Conservation (phyloP, 2,113 vertebrate genomes). For the Microcebus tavaratra region DNA sequence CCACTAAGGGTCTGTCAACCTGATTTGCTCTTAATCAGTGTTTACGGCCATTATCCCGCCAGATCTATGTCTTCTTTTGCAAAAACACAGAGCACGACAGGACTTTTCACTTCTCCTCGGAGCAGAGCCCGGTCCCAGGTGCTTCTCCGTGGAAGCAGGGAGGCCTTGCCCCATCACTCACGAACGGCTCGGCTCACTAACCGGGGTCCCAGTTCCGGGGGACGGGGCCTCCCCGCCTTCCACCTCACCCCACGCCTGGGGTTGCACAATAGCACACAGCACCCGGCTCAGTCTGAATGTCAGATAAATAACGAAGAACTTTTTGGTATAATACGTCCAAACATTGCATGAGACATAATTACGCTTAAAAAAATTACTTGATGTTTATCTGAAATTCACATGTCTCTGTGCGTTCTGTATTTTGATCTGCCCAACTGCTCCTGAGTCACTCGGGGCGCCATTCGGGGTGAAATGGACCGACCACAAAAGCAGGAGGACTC, state of each 20-base stretch:
- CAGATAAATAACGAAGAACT: neutral
- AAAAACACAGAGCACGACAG: neutral
- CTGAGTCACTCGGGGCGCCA: accelerated
- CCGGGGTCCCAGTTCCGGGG: accelerated
- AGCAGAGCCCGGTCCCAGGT: neutral
- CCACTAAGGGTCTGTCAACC: neutral
- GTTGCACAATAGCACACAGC: accelerated
- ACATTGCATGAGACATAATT: accelerated
- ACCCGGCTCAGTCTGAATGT: accelerated
- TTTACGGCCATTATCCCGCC: neutral
- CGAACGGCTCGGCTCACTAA: accelerated
- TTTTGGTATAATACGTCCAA: neutral
- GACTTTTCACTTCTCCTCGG: neutral
- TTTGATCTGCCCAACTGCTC: too few species aligned
- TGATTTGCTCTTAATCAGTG: neutral
- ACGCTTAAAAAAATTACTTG: accelerated
- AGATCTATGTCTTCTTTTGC: neutral
- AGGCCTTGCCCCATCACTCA: accelerated
- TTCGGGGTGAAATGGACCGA: too few species aligned
- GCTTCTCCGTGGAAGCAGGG: neutral
- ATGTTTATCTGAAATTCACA: neutral
- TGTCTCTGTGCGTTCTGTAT: neutral
- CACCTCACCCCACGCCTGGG: accelerated
- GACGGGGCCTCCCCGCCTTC: accelerated
- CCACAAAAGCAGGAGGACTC: neutral